phyloP scores from a whole-genome alignment of 1,140 invertebrate species.

The Leguminivora glycinivorella region DNA sequence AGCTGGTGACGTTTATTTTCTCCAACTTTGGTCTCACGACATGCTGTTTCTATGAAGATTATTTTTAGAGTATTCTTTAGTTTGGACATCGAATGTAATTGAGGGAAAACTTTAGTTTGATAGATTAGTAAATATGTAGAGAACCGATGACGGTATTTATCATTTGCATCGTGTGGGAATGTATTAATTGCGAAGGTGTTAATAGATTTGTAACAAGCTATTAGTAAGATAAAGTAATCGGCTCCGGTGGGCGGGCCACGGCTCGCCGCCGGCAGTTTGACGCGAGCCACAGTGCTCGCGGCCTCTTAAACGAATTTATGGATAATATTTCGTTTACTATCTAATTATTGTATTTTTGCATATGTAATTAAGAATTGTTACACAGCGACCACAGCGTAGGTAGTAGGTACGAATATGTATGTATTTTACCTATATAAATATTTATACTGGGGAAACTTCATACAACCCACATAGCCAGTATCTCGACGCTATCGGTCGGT shows the following conservation, averaged over 20 bases:
- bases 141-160: not conserved
- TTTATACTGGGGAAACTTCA: too few relatives aligned
- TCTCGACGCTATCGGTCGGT: too few relatives aligned
- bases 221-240: constrained; percentile 38
- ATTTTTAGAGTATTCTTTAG: too few relatives aligned
- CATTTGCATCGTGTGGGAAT: not conserved
- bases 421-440: too few relatives aligned
- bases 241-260: constrained; percentile 34
- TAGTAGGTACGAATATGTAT: too few relatives aligned
- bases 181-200: constrained; percentile 19
- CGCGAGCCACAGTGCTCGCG: not conserved
- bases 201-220: constrained; percentile 27
- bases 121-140: not conserved
- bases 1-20: constrained; percentile 19
- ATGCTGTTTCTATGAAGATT: not conserved
- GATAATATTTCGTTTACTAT: not conserved
- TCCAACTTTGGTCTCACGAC: not conserved
- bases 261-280: constrained; percentile 37
- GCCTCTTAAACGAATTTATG: not conserved
- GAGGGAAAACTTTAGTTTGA: not conserved
- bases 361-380: too few relatives aligned
- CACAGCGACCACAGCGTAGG: too few relatives aligned
- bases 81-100: too few relatives aligned
- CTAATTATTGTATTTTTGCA: not conserved
- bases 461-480: too few relatives aligned